phyloP scores from a whole-genome alignment of 37 sponge, comb jelly and placozoan genomes.

The Eunapius fragilis region DNA sequence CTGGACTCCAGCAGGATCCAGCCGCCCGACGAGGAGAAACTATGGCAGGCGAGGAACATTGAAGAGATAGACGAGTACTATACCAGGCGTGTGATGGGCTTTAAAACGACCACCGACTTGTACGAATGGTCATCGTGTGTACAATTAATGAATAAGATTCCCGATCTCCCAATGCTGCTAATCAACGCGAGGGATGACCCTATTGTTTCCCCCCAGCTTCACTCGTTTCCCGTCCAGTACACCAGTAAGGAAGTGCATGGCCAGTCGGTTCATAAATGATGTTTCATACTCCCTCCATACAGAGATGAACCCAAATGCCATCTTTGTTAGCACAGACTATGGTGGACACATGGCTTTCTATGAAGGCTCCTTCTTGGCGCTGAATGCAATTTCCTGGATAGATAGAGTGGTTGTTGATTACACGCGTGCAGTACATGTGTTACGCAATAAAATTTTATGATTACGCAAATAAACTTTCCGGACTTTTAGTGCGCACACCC shows the following conservation, averaged over 20 bases:
- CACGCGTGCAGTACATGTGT: conserved; percentile 24
- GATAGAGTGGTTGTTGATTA: conserved; percentile 78
- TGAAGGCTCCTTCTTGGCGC: conserved; percentile 73
- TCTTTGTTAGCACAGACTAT: conserved; percentile 74
- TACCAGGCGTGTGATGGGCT: conserved; percentile 69
- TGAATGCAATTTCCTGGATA: conserved; percentile 75
- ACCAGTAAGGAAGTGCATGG: conserved; percentile 63
- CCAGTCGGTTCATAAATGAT: too few relatives aligned
- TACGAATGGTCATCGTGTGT: conserved; percentile 44
- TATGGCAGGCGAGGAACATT: conserved; percentile 24
- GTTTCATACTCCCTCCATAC: neutral
- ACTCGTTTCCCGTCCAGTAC: conserved; percentile 39
- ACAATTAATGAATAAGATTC: conserved; percentile 40
- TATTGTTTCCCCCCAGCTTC: conserved; percentile 41
- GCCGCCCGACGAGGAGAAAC: conserved; percentile 27
- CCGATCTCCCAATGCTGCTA: conserved; percentile 70
- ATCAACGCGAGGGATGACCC: conserved; percentile 89
- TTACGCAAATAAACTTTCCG: too few relatives aligned
- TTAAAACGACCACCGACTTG: conserved; percentile 51
- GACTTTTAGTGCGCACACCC: too few relatives aligned
- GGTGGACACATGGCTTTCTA: conserved; percentile 95
- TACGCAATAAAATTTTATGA: too few relatives aligned
- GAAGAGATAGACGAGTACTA: conserved; percentile 64
- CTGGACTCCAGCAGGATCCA: conserved; percentile 10
- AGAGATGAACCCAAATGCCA: conserved; percentile 67